Evolutionary conservation across 2,888 invertebrate genomes (phyloP).

Genomic region (Hipparchia semele): DNA sequence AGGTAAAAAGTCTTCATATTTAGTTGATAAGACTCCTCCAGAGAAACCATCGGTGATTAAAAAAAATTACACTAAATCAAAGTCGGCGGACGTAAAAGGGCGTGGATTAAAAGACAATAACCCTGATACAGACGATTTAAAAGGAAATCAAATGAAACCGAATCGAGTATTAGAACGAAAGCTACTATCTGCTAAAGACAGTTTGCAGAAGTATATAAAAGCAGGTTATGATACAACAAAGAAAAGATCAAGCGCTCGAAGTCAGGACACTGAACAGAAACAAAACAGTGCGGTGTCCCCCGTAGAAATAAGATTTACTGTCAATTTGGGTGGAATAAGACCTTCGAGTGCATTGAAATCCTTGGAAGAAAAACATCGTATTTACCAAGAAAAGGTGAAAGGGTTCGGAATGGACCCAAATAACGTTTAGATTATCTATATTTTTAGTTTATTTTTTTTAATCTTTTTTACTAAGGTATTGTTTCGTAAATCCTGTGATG

Average conservation of each 20-base stretch:
- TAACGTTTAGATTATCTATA: constrained; percentile 26
- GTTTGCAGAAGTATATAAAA: constrained; percentile 19
- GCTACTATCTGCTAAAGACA: constrained; percentile 32
- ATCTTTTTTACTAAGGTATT: constrained; percentile 14
- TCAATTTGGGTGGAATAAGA: constrained; percentile 63
- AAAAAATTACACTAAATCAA: constrained; percentile 52
- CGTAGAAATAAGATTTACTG: constrained; percentile 69
- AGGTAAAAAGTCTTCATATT: constrained; percentile 55
- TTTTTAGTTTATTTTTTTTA: constrained; percentile 14
- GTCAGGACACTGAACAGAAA: constrained; percentile 52
- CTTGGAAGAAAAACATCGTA: constrained; percentile 72
- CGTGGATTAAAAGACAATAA: constrained; percentile 42
- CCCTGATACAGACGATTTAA: constrained; percentile 34
- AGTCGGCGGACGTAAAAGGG: constrained; percentile 53
- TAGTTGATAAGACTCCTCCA: constrained; percentile 61
- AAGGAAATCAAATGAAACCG: constrained; percentile 34
- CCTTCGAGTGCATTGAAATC: constrained; percentile 62
- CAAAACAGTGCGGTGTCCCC: constrained; percentile 49
- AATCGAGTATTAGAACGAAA: constrained; percentile 33
- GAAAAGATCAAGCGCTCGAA: constrained; percentile 52
- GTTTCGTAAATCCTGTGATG: constrained; percentile 22
- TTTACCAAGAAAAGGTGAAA: constrained; percentile 74
- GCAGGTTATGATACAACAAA: constrained; percentile 38
- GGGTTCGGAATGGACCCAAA: constrained; percentile 51
- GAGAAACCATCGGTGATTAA: constrained; percentile 45